These are phyloP conservation scores for Bombycilla garrulus DNA, from an alignment of 2,113 vertebrate species.

Conservation along the genomic window DNA sequence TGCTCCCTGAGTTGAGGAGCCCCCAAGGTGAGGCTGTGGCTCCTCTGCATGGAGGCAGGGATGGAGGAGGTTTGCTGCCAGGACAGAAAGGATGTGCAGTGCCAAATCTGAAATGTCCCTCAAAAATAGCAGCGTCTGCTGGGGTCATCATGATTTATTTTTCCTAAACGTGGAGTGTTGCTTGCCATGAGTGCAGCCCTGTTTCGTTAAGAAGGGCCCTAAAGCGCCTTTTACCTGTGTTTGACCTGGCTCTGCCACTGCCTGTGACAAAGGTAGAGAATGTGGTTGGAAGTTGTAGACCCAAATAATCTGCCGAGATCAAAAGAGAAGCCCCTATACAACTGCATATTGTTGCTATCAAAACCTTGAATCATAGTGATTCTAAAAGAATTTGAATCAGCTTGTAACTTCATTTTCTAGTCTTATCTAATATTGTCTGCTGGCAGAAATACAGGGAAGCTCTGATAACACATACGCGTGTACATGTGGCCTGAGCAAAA, in stretches of 20 bases:
- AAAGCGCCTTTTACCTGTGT: neutral
- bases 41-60: rapidly evolving
- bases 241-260: neutral
- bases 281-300: neutral
- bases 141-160: rapidly evolving
- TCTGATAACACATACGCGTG: neutral
- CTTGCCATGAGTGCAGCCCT: neutral
- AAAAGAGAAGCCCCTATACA: neutral
- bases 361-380: neutral
- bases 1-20: neutral
- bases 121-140: neutral
- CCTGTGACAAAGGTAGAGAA: neutral
- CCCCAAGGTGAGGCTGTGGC: neutral
- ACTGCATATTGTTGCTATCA: neutral
- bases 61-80: neutral
- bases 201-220: neutral
- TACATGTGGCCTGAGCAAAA: neutral
- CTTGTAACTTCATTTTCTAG: neutral
- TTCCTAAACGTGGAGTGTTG: neutral
- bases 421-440: neutral
- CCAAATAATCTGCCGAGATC: neutral
- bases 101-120: neutral
- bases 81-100: neutral
- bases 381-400: neutral
- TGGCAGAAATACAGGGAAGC: neutral